A percentile compares a stretch with the other conserved stretches of the same genome.
Evolutionary conservation across 1,140 invertebrate species (phyloP).

Genomic region (Anastrepha ludens): DNA sequence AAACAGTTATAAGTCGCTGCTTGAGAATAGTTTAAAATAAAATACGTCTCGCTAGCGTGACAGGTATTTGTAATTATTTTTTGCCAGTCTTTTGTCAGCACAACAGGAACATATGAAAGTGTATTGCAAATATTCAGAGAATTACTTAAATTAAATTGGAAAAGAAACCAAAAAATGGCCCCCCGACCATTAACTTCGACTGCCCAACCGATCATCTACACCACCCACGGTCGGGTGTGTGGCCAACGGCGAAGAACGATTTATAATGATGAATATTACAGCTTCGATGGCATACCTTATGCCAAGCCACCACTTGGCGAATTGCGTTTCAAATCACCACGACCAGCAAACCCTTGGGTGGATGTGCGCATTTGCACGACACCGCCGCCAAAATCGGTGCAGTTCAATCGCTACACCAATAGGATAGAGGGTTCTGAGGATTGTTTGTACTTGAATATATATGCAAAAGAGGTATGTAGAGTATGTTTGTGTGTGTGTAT

Average conservation of each 20-base stretch:
- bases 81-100: too few relatives aligned
- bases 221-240: constrained; percentile 60
- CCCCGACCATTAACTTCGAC: too few relatives aligned
- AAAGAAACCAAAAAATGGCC: too few relatives aligned
- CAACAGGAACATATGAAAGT: too few relatives aligned
- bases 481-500: background rate
- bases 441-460: constrained; percentile 70
- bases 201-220: background rate
- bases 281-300: constrained; percentile 79
- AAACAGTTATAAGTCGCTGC: too few relatives aligned
- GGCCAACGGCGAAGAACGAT: constrained; percentile 61
- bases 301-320: constrained; percentile 80
- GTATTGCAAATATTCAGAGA: too few relatives aligned
- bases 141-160: too few relatives aligned
- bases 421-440: constrained; percentile 66
- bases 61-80: too few relatives aligned
- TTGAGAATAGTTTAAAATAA: too few relatives aligned
- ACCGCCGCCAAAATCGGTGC: constrained; percentile 62
- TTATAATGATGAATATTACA: constrained; percentile 69
- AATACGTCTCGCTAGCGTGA: too few relatives aligned
- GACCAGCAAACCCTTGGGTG: constrained; percentile 75
- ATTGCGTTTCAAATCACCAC: constrained; percentile 79
- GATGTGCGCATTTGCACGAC: constrained; percentile 74
- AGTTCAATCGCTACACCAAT: constrained; percentile 62
- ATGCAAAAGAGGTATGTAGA: constrained; percentile 60